Base-by-base conservation (phyloP, 2,113 vertebrate species). In the Tonatia bakeri region DNA sequence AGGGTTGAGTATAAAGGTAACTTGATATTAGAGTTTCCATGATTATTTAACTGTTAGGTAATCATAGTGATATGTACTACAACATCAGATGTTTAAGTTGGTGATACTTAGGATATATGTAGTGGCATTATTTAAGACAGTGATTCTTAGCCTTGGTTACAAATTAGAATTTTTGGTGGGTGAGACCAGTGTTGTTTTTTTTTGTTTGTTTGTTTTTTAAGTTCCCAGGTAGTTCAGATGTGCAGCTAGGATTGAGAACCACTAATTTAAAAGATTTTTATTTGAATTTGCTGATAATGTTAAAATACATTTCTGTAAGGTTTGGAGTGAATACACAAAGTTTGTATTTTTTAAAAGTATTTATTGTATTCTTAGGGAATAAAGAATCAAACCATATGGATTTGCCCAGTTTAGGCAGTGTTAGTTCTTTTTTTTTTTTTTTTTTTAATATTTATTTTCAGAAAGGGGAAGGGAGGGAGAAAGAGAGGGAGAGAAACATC, bases 71-170 rank as follows among this genome's bases (percentile, higher is more conserved):
- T 87, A 4, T 54, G 2, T 91, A 36, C 67, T 94, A 1, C 52
- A 79, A 64, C 47, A 7, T 93, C 36, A 85, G 20, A 52, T 96
- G 16, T 47, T 81, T 67, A 79, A 61, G 31, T 43, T 65, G 38
- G 38, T 75, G 56, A 61, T 93, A 72, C 19, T 94, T 16, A 84
- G 84, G 22, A 70, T 86, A 1, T 76, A 1, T 82, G 43, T 56
- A 84, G 36, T 75, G 86, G 50, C 7, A 43, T 80, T 28, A 86
- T 93, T 82, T 90, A 80, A 92, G 64, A 65, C 28, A 77, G 31
- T 96, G 26, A 5, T 90, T 95, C 61, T 95, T 36, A 92, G 40
- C 81, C 28, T 77, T 81, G 56, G 20, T 94, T 88, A 93, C 61
- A 43, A 70, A 45, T 84, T 73, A 94, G 40, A 94, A 80, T 91